Percentiles rank a stretch among this genome's conserved stretches.
These are phyloP conservation scores for Poeciliopsis paucimaculata DNA, from an alignment of 2,797 vertebrate species.

Conservation along the genomic window DNA sequence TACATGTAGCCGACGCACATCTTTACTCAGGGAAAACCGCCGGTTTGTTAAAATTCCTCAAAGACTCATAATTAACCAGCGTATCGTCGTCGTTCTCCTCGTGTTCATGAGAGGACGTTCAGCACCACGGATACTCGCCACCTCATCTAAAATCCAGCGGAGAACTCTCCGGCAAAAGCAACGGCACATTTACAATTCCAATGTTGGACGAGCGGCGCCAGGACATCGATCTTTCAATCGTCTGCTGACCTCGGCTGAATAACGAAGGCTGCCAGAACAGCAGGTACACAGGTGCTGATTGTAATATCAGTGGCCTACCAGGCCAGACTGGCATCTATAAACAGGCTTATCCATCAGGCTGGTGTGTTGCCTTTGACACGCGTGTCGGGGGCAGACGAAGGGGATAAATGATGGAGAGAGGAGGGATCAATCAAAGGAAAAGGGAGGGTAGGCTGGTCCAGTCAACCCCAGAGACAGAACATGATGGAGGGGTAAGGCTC, in stretches of 20 bases:
- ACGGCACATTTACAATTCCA: slow-evolving; percentile 71
- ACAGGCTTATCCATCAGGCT: slow-evolving; percentile 83
- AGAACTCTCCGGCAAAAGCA: slow-evolving; percentile 44
- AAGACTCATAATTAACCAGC: slow-evolving; percentile 24
- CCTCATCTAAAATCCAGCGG: slow-evolving; percentile 48
- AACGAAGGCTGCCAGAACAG: slow-evolving; percentile 70
- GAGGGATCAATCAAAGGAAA: slow-evolving; percentile 79
- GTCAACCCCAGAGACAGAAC: slow-evolving; percentile 77
- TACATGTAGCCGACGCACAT: slow-evolving; percentile 37
- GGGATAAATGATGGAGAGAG: slow-evolving; percentile 80
- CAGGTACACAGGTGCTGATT: slow-evolving; percentile 82
- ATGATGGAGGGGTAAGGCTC: slow-evolving; percentile 82
- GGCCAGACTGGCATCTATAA: slow-evolving; percentile 82
- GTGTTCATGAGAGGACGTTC: slow-evolving; percentile 15
- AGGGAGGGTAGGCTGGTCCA: slow-evolving; percentile 71
- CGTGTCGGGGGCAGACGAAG: slow-evolving; percentile 75
- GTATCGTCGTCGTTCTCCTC: too few relatives aligned
- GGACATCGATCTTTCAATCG: slow-evolving; percentile 75
- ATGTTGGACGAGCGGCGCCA: slow-evolving; percentile 45
- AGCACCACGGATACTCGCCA: slow-evolving; percentile 1
- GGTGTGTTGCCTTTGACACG: slow-evolving; percentile 75
- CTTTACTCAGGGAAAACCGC: not conserved
- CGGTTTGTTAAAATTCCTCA: not conserved
- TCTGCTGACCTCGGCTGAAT: slow-evolving; percentile 72
- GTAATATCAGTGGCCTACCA: slow-evolving; percentile 81